These are phyloP conservation scores for Uria lomvia DNA, from an alignment of 2,113 vertebrate genomes.

Conservation along the genomic window DNA sequence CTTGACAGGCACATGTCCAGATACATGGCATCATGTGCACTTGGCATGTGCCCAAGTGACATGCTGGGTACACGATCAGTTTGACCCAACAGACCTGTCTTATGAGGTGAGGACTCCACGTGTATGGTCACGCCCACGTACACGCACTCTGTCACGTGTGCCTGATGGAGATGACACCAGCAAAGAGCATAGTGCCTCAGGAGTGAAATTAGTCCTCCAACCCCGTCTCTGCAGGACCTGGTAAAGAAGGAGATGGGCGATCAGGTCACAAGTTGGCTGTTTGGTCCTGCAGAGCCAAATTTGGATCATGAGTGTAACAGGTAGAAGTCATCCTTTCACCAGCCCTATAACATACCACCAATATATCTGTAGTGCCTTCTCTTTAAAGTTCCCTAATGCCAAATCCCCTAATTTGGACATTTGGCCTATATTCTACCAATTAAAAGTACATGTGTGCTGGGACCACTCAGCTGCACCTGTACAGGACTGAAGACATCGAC, in stretches of 20 bases:
- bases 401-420: background rate
- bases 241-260: background rate
- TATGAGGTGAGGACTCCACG: background rate
- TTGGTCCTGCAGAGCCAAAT: background rate
- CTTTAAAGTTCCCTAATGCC: background rate
- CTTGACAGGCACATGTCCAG: fast-evolving
- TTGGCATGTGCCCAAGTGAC: fast-evolving
- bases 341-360: background rate
- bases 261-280: background rate
- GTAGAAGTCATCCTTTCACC: background rate
- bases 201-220: background rate
- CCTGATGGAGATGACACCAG: background rate
- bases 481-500: background rate
- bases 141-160: fast-evolving
- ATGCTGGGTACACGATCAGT: background rate
- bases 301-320: fast-evolving
- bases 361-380: background rate
- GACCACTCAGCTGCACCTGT: background rate
- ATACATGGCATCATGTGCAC: background rate
- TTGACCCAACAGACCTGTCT: background rate
- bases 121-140: fast-evolving
- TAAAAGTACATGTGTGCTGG: background rate
- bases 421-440: background rate
- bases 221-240: background rate
- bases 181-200: background rate